phyloP scores from a whole-genome alignment of 2,888 invertebrate genomes.

The Phengaris arion region DNA sequence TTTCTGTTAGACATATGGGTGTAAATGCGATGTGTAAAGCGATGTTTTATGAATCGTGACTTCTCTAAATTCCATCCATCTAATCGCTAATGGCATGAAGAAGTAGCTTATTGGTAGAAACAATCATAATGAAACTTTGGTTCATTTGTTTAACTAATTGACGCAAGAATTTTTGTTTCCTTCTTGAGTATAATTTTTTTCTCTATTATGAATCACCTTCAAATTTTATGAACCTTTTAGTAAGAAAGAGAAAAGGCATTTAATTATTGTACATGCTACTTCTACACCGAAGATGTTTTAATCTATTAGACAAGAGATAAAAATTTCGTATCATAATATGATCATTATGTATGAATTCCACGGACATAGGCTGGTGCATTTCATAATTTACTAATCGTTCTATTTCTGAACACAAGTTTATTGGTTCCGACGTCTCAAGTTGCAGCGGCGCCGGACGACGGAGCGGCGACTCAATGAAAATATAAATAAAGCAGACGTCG shows the following conservation, averaged over 20 bases:
- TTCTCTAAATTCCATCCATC: neutral
- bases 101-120: neutral
- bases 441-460: constrained; percentile 40
- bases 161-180: neutral
- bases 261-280: neutral
- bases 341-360: neutral
- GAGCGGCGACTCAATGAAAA: constrained; percentile 55
- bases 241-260: neutral
- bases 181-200: neutral
- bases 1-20: neutral
- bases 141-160: neutral
- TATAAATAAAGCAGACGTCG: constrained; percentile 61
- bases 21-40: neutral
- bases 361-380: neutral
- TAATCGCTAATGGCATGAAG: neutral
- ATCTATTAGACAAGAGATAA: neutral
- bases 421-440: constrained; percentile 35
- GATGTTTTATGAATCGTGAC: neutral
- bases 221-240: neutral
- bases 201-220: neutral
- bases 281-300: neutral
- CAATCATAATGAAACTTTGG: neutral
- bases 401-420: constrained; percentile 7
- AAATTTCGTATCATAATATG: neutral
- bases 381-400: constrained; percentile 15